Base-by-base conservation (phyloP, 2,888 invertebrate genomes). In the Sarcophaga caerulescens region DNA sequence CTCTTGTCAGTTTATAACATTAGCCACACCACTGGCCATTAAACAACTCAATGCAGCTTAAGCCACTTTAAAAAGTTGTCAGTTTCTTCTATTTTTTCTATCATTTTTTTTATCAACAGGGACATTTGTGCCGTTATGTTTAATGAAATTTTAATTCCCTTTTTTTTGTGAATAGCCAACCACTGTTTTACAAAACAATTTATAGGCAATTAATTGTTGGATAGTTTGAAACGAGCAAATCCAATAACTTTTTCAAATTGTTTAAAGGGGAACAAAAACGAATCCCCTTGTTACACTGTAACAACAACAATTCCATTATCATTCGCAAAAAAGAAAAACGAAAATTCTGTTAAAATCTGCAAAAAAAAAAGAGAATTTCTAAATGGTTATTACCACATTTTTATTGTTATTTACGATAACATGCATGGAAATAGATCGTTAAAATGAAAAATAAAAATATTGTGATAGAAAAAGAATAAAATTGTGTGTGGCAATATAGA, bases 341-440 rank as follows among this genome's bases (percentile, higher is more conserved):
- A 47, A 77, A 62, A 17, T 8, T 35, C 35, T 8, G 35, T 79
- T 21, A 59, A 65, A 76, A 21, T 44, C 35, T 52, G 57, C 2
- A 10, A 68, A 81, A 45, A 63, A 63, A 52, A 78, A 63, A n/a
- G 44, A 70, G 52, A 44, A 25, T 10, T 2, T 45, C 23, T 62
- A 78, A 78, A 84, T 65, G 75, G 75, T 75, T 79, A 75, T 80
- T 79, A 70, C 69, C 69, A 70, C 74, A 65, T 65, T 84, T 84
- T 75, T 80, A 70, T 75, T 80, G 66, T 73, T 57, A n/a, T 35
- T 35, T 35, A 35, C 35, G 35, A 35, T 35, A 35, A 35, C 35
- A 35, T 35, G 8, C 35, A 35, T n/a, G 47, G 19, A 66, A 35
- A 44, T 52, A 59, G 35, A 62, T 23, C 17, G 25, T 25, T 47